Percentiles rank a stretch among this genome's conserved stretches.
Conservation (phyloP, 37 sponge, comb jelly and placozoan genomes). For the Hexactinellida sp. region DNA sequence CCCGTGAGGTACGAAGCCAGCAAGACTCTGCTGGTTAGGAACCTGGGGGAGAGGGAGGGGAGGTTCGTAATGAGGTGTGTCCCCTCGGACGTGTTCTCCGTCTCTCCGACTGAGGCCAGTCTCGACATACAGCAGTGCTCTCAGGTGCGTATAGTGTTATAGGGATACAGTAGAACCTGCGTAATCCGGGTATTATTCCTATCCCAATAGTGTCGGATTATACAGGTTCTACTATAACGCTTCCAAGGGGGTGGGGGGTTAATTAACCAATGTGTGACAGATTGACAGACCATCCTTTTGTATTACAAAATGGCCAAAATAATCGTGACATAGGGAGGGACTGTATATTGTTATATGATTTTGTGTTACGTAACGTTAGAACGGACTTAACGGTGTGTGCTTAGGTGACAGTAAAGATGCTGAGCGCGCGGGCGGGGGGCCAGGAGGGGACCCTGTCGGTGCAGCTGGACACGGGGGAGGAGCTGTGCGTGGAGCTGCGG, state of each 20-base stretch:
- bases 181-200: too few species aligned
- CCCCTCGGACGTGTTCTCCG: not conserved
- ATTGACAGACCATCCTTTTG: too few species aligned
- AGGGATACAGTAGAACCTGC: not conserved
- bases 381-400: too few species aligned
- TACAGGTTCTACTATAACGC: too few species aligned
- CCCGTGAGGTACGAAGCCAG: constrained; percentile 78
- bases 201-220: too few species aligned
- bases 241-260: too few species aligned
- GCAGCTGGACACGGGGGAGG: constrained; percentile 49
- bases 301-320: too few species aligned
- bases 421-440: not conserved
- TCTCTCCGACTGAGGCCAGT: not conserved
- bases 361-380: too few species aligned
- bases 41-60: constrained; percentile 65
- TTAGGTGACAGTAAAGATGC: constrained; percentile 14
- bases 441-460: not conserved
- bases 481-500: constrained; percentile 49
- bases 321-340: too few species aligned
- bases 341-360: too few species aligned
- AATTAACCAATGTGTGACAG: too few species aligned
- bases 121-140: constrained; percentile 8
- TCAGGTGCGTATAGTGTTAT: not conserved
- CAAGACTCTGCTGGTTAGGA: constrained; percentile 87
- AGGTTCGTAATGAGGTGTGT: constrained; percentile 40